phyloP scores from a whole-genome alignment of 2,888 invertebrate species.

The Tanytarsus gracilentus region DNA sequence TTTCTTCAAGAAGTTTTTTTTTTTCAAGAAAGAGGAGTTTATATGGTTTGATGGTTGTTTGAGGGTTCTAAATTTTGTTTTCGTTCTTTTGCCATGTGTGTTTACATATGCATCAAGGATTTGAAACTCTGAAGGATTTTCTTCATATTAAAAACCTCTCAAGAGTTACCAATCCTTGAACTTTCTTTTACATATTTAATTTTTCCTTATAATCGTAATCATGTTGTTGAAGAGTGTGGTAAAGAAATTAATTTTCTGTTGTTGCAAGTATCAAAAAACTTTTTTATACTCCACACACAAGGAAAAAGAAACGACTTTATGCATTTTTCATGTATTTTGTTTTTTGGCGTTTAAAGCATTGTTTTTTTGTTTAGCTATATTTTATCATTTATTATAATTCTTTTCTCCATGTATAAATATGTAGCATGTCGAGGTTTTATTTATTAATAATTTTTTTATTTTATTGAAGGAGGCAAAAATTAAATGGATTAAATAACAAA shows the following conservation, averaged over 20 bases:
- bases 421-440: not conserved
- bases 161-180: no score
- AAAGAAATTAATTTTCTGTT: not conserved
- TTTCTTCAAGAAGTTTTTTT: not conserved
- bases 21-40: not conserved
- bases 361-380: not conserved
- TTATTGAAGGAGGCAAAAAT: no score
- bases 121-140: no score
- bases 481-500: no score
- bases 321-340: not conserved
- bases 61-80: no score
- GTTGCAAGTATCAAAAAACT: not conserved
- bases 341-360: constrained; percentile 11
- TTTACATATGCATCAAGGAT: no score
- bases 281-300: not conserved
- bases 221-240: not conserved
- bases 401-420: not conserved
- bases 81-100: no score
- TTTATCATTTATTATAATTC: not conserved
- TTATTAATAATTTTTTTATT: not conserved
- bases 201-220: no score
- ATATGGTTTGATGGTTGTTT: not conserved
- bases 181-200: no score
- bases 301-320: not conserved
- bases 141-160: no score